Evolutionary conservation across 2,113 vertebrate species (phyloP), one percentile per base, ranked within the genome.

Genomic region (Platysteira castanea): DNA sequence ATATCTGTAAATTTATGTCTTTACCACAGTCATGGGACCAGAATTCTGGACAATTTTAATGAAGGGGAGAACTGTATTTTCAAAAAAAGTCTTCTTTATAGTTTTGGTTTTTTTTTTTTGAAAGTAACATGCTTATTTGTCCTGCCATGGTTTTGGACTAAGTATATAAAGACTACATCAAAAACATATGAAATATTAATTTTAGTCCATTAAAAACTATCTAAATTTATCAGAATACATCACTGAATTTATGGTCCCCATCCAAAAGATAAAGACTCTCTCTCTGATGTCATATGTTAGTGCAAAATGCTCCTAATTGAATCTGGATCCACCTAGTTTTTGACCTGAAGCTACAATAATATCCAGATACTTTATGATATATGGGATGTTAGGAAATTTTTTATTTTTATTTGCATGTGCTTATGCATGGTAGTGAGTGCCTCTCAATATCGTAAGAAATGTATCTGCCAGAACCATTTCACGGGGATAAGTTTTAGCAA

Each of bases 11-110:
- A 77, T 81, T 59, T 71, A 18, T n/a, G n/a, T n/a, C 13, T 19
- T n/a, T 41, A 15, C 3, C 2, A 3, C 17, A 63, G 11, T 54
- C 7, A 59, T 18, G 17, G 10, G 6, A 56, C 1, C 1, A 53
- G 26, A 73, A 63, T 50, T 57, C 10, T 46, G 7, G 14, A 73
- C 50, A 84, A 23, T 4, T 16, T 75, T 24, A 67, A 41, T 24
- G n/a, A 4, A 35, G 1, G 2, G 1, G 6, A 50, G 3, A 73
- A 52, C 3, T 28, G 1, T 12, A 30, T 56, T 87, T 89, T 70
- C 4, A 8, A 54, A 50, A 57, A 69, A 4, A 4, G n/a, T 3
- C 30, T 11, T 16, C 6, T 46, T 68, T 19, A 3, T 20, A 2
- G 13, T 19, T 46, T n/a, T n/a, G n/a, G n/a, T n/a, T n/a, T n/a